A percentile compares a stretch with the other conserved stretches of the same genome.
Evolutionary conservation across 2,797 vertebrate species (phyloP).

Genomic region (Simalia tracyae): DNA sequence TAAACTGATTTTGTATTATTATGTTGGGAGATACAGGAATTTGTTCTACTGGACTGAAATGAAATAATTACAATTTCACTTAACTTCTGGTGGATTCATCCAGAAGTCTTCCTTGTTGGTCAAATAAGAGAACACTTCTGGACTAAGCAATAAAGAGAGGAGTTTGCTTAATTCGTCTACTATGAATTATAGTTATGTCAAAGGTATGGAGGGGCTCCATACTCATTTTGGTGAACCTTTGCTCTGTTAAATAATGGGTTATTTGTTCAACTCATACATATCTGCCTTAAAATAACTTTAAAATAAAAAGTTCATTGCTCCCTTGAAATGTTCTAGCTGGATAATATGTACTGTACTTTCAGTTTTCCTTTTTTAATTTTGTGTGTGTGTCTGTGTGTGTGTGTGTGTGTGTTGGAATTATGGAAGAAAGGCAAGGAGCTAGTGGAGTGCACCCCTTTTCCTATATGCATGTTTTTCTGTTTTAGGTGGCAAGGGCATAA

Average conservation of each 20-base stretch:
- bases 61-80: background rate
- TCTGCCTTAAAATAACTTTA: background rate
- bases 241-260: background rate
- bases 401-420: background rate
- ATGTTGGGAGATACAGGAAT: background rate
- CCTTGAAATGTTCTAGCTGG: background rate
- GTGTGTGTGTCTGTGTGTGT: background rate
- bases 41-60: background rate
- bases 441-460: background rate
- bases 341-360: background rate
- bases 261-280: background rate
- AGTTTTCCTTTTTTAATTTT: background rate
- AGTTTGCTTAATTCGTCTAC: no score
- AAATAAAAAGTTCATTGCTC: background rate
- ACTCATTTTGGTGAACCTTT: background rate
- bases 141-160: no score
- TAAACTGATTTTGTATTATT: no score
- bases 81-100: background rate
- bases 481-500: background rate
- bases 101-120: background rate
- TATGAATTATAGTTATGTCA: background rate
- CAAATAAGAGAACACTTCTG: background rate
- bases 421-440: background rate
- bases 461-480: background rate
- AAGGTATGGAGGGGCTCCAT: background rate